phyloP scores from a whole-genome alignment of 2,113 vertebrate species.

The Beaufortia kweichowensis region DNA sequence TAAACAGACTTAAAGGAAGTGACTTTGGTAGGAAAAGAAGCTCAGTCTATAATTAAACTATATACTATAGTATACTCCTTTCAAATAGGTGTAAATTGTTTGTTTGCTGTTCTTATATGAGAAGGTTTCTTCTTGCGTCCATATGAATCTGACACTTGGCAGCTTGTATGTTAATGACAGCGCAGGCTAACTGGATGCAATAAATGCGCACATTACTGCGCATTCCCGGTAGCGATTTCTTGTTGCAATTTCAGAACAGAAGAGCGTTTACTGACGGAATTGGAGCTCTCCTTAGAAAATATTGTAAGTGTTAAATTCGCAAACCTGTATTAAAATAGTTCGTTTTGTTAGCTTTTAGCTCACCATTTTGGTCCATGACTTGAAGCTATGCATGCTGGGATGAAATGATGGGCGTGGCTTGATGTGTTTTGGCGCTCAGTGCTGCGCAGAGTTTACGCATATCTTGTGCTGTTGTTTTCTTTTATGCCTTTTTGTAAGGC shows the following conservation, averaged over 20 bases:
- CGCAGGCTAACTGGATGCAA: not conserved
- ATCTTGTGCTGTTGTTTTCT: not conserved
- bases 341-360: slow-evolving; percentile 33
- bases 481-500: not conserved
- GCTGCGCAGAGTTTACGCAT: slow-evolving; percentile 25
- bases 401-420: slow-evolving; percentile 18
- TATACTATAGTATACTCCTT: too few relatives aligned
- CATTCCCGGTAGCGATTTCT: not conserved
- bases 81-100: not conserved
- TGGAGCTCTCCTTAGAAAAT: not conserved
- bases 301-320: not conserved
- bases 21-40: not conserved
- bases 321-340: not conserved
- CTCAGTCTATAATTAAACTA: not conserved
- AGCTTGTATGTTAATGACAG: not conserved
- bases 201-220: not conserved
- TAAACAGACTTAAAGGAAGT: not conserved
- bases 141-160: not conserved
- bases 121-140: not conserved
- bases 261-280: not conserved
- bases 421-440: not conserved
- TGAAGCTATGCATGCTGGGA: slow-evolving; percentile 50
- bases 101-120: not conserved
- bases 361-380: slow-evolving; percentile 60
- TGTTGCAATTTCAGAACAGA: too few relatives aligned